Base-by-base conservation (phyloP, 1,140 invertebrate genomes). In the Procambarus clarkii region DNA sequence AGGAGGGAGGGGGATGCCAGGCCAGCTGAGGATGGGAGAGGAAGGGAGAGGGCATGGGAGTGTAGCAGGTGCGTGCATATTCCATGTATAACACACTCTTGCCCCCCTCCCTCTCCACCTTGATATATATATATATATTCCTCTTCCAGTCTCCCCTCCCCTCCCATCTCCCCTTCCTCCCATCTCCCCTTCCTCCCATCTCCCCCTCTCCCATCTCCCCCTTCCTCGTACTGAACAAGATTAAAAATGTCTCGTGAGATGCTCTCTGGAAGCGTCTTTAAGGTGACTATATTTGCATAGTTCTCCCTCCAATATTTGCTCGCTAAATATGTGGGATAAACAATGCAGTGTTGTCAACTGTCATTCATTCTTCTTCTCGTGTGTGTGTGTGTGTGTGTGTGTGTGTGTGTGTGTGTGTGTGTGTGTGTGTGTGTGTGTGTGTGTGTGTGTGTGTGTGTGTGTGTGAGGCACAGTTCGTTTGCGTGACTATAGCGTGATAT, bases 301-400 rank as follows among this genome's bases (percentile, higher is more conserved):
- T 24, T 74, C 69, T 74, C 24, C 69, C 3, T 24, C n/a, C n/a
- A 74, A 74, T 74, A 74, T 74, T 74, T 74, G n/a, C 69, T 74
- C 69, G n/a, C 69, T 74, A 74, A 74, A 74, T 74, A 74, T 74
- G 24, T 74, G n/a, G 11, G 2, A 24, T 74, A 74, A 74, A 74
- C 69, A 74, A 74, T 74, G 69, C 2, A 24, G 0, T 34, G 5
- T 34, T 21, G 11, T 21, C 18, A 18, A 64, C 15, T 4, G 4
- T 64, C 60, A 2, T 64, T 34, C 34, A 34, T 34, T 34, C 34
- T 34, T 34, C 34, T 34, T 34, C 34, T 34, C 34, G 5, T 8
- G 50, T 2, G 11, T 5, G 50, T 2, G 5, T 54, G 50, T 54
- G 50, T 54, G 50, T 54, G 50, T 54, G 50, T 54, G 50, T 54